phyloP scores from a whole-genome alignment of 2,113 vertebrate genomes.

The Litocranius walleri region DNA sequence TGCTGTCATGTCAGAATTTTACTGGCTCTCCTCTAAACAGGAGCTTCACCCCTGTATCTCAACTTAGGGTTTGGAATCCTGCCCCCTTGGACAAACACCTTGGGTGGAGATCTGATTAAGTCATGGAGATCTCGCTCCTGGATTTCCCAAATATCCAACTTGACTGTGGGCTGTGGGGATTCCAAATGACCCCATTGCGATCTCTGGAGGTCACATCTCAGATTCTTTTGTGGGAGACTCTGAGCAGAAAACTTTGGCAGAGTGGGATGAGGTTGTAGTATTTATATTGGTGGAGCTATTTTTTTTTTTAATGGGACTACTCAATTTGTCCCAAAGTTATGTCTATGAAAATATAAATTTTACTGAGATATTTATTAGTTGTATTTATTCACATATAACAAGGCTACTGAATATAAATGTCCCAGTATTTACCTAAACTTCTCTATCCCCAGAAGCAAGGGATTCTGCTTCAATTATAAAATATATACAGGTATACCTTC shows the following conservation, averaged over 20 bases:
- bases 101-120: not conserved
- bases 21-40: not conserved
- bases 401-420: not conserved
- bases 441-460: not conserved
- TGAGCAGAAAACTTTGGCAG: not conserved
- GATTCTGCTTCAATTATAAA: not conserved
- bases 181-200: rapidly evolving
- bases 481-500: not conserved
- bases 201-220: not conserved
- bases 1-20: not conserved
- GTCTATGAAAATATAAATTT: not conserved
- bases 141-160: rapidly evolving
- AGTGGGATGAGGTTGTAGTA: not conserved
- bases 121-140: too few relatives aligned
- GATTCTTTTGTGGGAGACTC: not conserved
- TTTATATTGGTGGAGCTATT: not conserved
- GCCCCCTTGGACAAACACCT: not conserved
- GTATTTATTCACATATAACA: not conserved
- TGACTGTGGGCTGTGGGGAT: not conserved
- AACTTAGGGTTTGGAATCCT: too few relatives aligned
- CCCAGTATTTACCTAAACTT: not conserved
- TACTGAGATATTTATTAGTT: not conserved
- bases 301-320: not conserved
- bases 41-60: too few relatives aligned
- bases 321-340: not conserved